These are phyloP conservation scores for Mycalesis mineus DNA, from an alignment of 2,888 invertebrate genomes.

Conservation along the genomic window DNA sequence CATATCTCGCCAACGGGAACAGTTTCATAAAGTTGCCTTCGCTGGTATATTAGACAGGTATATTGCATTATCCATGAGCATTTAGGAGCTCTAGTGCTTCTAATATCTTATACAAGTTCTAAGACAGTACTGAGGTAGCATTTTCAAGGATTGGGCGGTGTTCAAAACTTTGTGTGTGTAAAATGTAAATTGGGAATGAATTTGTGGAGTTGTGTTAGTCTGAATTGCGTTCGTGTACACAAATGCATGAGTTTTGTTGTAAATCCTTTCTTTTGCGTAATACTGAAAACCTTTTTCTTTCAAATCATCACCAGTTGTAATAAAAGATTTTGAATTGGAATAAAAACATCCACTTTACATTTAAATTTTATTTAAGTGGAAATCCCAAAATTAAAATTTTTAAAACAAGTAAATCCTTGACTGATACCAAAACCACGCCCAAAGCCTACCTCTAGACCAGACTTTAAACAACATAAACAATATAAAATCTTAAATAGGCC, in stretches of 20 bases:
- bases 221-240: neutral
- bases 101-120: slow-evolving; percentile 23
- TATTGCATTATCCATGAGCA: slow-evolving; percentile 26
- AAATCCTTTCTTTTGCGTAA: too few relatives aligned
- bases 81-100: slow-evolving; percentile 18
- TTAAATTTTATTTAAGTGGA: too few relatives aligned
- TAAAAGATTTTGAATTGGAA: too few relatives aligned
- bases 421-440: too few relatives aligned
- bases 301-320: too few relatives aligned
- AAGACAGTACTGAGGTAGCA: slow-evolving; percentile 17
- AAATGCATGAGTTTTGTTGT: neutral
- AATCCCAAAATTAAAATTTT: too few relatives aligned
- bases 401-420: too few relatives aligned
- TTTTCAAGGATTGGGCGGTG: slow-evolving; percentile 23
- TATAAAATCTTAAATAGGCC: too few relatives aligned
- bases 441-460: too few relatives aligned
- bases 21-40: slow-evolving; percentile 13
- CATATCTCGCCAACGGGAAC: neutral
- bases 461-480: too few relatives aligned
- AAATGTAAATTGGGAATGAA: slow-evolving; percentile 6
- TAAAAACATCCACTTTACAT: too few relatives aligned
- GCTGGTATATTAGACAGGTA: slow-evolving; percentile 25
- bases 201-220: neutral
- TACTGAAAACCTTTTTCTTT: too few relatives aligned
- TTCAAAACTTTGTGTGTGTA: slow-evolving; percentile 20